phyloP scores from a whole-genome alignment of 2,113 vertebrate species.

The Eublepharis macularius region DNA sequence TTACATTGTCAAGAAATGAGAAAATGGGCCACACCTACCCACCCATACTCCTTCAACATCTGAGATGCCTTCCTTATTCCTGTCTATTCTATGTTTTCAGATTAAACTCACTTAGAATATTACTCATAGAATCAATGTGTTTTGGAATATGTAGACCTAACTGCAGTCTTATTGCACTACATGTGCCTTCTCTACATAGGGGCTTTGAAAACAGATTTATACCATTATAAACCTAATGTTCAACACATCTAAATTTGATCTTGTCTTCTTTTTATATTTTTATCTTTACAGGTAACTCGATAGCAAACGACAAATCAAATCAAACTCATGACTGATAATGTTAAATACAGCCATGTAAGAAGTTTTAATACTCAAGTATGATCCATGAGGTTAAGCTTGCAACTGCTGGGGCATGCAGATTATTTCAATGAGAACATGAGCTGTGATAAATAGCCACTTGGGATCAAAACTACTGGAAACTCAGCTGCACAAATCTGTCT shows the following conservation, averaged over 20 bases:
- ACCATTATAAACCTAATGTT: neutral
- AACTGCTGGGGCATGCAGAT: conserved; percentile 56
- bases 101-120: neutral
- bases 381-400: conserved; percentile 69
- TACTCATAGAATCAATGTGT: neutral
- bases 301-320: conserved; percentile 72
- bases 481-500: conserved; percentile 61
- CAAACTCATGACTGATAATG: conserved; percentile 58
- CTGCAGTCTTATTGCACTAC: neutral
- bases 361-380: conserved; percentile 58
- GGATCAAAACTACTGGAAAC: conserved; percentile 65
- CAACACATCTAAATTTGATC: conserved; percentile 51
- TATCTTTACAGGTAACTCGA: conserved; percentile 78
- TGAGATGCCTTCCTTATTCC: neutral
- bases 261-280: conserved; percentile 61
- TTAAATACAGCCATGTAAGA: conserved; percentile 49
- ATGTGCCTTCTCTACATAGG: conserved; percentile 20
- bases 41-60: neutral
- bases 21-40: neutral
- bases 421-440: conserved; percentile 62
- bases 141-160: neutral
- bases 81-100: neutral
- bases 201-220: conserved; percentile 35
- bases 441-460: conserved; percentile 57
- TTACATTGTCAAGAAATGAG: neutral